A percentile compares a stretch with the other conserved stretches of the same genome.
These are phyloP conservation scores for Lipophrys pholis DNA, from an alignment of 2,113 vertebrate genomes.

Conservation along the genomic window DNA sequence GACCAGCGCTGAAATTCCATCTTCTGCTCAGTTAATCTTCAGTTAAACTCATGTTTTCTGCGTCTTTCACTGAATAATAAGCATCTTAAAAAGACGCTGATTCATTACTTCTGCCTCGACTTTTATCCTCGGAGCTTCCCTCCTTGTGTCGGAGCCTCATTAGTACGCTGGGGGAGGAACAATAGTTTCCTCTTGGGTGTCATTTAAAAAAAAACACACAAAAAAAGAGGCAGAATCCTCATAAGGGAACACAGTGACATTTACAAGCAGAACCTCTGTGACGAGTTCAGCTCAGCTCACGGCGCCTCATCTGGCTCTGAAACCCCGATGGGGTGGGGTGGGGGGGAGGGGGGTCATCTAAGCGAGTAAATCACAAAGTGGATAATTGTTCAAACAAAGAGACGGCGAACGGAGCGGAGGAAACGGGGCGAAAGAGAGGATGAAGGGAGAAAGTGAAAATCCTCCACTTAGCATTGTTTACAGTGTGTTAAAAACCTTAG, in stretches of 20 bases:
- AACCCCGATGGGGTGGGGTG: not conserved
- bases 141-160: conserved; percentile 28
- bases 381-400: conserved; percentile 60
- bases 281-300: conserved; percentile 50
- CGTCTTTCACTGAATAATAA: conserved; percentile 32
- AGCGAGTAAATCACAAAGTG: conserved; percentile 51
- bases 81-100: conserved; percentile 45
- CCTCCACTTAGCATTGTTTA: conserved; percentile 63
- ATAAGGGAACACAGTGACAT: conserved; percentile 56
- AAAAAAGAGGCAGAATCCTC: conserved; percentile 6
- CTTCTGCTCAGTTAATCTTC: not conserved
- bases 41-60: conserved; percentile 26
- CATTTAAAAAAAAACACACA: not conserved
- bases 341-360: conserved; percentile 18
- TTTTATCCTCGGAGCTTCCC: conserved; percentile 40
- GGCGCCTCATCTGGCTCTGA: conserved; percentile 11
- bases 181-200: conserved; percentile 35
- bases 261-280: conserved; percentile 58
- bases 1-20: no score
- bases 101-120: conserved; percentile 46
- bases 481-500: conserved; percentile 36
- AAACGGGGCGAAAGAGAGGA: not conserved
- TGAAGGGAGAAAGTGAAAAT: conserved; percentile 48
- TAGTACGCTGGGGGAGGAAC: conserved; percentile 40
- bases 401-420: not conserved